Conservation (phyloP, 2,797 vertebrate species). For the Chrosomus eos region DNA sequence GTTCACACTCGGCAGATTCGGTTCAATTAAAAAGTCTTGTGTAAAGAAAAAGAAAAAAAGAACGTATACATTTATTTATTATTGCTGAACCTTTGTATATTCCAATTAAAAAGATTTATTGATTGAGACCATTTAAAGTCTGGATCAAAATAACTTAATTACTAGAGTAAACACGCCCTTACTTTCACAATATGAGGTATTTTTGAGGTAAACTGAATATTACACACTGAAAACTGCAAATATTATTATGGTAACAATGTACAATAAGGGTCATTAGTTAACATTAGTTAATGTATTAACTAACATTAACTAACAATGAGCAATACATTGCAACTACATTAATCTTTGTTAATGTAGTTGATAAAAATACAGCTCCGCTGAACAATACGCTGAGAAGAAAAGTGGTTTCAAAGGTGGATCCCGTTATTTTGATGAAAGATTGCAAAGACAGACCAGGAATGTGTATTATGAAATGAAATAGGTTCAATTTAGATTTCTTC, state of each 20-base stretch:
- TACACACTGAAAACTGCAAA: not conserved
- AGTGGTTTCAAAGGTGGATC: not conserved
- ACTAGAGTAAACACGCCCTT: not conserved
- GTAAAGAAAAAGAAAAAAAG: too few relatives aligned
- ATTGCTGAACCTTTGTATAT: too few relatives aligned
- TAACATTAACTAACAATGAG: too few relatives aligned
- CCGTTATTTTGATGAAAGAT: not conserved
- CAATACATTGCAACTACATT: too few relatives aligned
- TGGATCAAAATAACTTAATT: not conserved
- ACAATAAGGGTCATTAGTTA: too few relatives aligned
- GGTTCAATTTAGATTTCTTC: not conserved
- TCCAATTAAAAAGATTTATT: too few relatives aligned
- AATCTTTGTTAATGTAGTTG: too few relatives aligned
- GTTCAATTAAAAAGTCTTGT: not conserved
- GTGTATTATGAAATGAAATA: not conserved
- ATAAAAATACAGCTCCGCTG: not conserved
- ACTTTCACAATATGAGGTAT: not conserved
- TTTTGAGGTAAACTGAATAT: not conserved
- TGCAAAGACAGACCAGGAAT: not conserved
- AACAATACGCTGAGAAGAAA: not conserved
- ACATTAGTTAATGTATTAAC: too few relatives aligned
- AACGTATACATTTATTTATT: too few relatives aligned
- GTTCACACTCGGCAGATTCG: not conserved
- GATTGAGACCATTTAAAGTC: not conserved
- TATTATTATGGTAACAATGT: too few relatives aligned